phyloP scores from a whole-genome alignment of 2,888 invertebrate genomes.

The Stenoptilia bipunctidactyla region DNA sequence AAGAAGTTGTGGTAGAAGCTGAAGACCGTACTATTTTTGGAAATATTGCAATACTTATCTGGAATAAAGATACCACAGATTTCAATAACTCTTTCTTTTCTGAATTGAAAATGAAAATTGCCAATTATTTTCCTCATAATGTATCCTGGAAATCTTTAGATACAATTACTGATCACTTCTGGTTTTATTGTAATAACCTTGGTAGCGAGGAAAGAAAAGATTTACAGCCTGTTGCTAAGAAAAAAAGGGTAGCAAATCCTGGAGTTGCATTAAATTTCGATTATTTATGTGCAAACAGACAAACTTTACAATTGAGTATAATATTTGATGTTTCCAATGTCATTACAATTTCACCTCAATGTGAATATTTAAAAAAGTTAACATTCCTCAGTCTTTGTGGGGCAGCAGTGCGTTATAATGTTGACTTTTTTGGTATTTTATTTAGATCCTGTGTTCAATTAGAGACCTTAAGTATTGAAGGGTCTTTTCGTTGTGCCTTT shows the following conservation, averaged over 20 bases:
- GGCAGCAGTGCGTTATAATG: constrained; percentile 24
- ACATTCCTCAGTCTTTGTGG: constrained; percentile 42
- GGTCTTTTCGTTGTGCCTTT: constrained; percentile 21
- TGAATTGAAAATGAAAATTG: constrained; percentile 25
- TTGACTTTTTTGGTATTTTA: constrained; percentile 40
- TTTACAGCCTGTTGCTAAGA: constrained; percentile 18
- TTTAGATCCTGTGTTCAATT: constrained; percentile 37
- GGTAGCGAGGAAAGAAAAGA: constrained; percentile 7
- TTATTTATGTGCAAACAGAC: constrained; percentile 26
- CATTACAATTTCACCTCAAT: constrained; percentile 24
- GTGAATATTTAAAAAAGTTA: constrained; percentile 38
- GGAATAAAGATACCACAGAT: constrained; percentile 30
- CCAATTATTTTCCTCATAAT: constrained; percentile 29
- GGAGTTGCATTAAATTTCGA: constrained; percentile 35
- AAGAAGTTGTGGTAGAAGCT: neutral
- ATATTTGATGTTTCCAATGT: constrained; percentile 25
- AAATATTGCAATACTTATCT: constrained; percentile 34
- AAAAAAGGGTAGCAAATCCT: constrained; percentile 24
- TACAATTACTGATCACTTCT: constrained; percentile 22
- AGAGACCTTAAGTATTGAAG: constrained; percentile 35
- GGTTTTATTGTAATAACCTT: constrained; percentile 25
- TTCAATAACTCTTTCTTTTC: constrained; percentile 40
- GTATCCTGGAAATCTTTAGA: constrained; percentile 11
- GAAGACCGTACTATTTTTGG: constrained; percentile 12
- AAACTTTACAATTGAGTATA: constrained; percentile 26